Conservation (phyloP, 2,797 vertebrate genomes). For the Parotocinclus haroldoi region DNA sequence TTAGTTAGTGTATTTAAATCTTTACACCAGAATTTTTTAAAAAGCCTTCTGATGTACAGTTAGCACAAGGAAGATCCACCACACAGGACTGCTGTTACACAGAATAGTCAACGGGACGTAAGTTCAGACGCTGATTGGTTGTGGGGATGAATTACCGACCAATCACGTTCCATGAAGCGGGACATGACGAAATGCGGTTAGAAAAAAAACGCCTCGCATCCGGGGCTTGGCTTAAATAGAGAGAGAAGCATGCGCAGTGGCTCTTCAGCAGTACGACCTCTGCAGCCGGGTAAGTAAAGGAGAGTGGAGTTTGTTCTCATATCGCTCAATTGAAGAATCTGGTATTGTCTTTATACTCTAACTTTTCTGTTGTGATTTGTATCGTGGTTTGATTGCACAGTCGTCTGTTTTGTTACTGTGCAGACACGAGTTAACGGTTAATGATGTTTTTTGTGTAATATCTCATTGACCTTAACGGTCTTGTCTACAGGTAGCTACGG, state of each 20-base stretch:
- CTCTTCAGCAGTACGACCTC: constrained; percentile 53
- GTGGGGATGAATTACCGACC: not conserved
- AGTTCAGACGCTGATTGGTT: not conserved
- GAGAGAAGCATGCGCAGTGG: constrained; percentile 44
- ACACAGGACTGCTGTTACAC: no score
- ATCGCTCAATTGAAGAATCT: constrained; percentile 12
- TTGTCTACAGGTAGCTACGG: constrained; percentile 35
- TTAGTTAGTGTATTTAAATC: no score
- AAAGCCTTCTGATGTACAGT: no score
- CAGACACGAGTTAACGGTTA: not conserved
- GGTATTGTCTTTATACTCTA: constrained; percentile 18
- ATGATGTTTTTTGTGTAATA: not conserved
- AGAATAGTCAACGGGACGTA: no score
- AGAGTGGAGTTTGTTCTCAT: constrained; percentile 13
- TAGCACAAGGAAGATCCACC: no score
- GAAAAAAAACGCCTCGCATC: constrained; percentile 11
- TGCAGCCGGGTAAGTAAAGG: constrained; percentile 54
- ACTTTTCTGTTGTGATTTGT: fast-evolving
- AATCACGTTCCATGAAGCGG: not conserved
- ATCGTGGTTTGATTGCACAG: not conserved
- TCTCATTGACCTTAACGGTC: constrained; percentile 46
- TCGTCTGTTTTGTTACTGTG: not conserved
- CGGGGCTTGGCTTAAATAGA: constrained; percentile 41
- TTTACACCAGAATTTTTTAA: no score
- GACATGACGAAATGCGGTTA: not conserved